Conservation (phyloP, 2,888 invertebrate genomes). For the Gymnoscelis rufifasciata region DNA sequence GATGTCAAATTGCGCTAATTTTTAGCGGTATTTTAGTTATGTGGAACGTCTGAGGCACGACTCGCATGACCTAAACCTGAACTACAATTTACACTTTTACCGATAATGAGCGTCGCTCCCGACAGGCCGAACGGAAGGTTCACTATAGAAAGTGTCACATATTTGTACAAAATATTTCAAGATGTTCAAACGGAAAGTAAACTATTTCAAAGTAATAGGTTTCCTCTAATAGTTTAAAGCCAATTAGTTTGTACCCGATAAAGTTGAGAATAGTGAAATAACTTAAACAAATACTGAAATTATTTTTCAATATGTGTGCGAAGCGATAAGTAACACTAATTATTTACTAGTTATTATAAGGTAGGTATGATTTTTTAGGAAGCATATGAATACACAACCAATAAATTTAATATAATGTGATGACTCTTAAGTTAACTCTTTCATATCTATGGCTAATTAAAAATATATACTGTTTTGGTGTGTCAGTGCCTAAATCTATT, state of each 20-base stretch:
- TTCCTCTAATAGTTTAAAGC: not conserved
- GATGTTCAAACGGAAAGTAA: conserved; percentile 35
- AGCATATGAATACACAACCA: too few relatives aligned
- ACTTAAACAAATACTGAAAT: not conserved
- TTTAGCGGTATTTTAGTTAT: conserved; percentile 67
- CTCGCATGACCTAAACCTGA: conserved; percentile 49
- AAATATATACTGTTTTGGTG: too few relatives aligned
- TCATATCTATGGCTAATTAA: too few relatives aligned
- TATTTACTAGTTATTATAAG: too few relatives aligned
- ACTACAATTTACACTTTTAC: conserved; percentile 71
- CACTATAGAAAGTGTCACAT: conserved; percentile 69
- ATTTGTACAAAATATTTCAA: conserved; percentile 59
- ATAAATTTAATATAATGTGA: too few relatives aligned
- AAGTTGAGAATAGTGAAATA: not conserved
- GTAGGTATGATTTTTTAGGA: too few relatives aligned
- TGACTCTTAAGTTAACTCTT: too few relatives aligned
- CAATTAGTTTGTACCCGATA: conserved; percentile 2
- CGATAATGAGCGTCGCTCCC: conserved; percentile 56
- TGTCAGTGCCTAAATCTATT: too few relatives aligned
- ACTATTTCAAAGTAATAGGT: conserved; percentile 14
- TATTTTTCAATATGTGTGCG: too few relatives aligned
- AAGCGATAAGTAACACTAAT: too few relatives aligned
- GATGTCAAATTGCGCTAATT: conserved; percentile 70
- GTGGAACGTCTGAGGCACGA: conserved; percentile 65
- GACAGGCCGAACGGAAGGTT: conserved; percentile 21